Conservation (phyloP, 64 coral and sea anemone species). For the Hydrozoanthus tunicans region DNA sequence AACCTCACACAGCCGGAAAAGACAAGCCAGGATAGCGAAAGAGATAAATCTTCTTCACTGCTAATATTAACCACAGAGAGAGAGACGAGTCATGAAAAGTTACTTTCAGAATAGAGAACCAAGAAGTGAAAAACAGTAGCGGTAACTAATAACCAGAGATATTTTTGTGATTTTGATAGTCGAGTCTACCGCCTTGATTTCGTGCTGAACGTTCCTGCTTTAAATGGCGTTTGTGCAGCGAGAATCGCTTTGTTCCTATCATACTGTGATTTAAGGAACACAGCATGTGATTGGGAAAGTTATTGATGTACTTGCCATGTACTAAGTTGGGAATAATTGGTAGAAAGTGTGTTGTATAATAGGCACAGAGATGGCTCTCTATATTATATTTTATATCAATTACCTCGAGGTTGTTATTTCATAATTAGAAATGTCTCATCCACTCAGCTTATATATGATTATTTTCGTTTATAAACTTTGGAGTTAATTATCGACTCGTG, state of each 20-base stretch:
- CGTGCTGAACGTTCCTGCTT: no score
- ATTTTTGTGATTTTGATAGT: no score
- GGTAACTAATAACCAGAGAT: no score
- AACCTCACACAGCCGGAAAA: constrained; percentile 2
- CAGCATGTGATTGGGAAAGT: not conserved
- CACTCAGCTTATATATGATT: no score
- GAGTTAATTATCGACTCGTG: no score
- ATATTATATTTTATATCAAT: no score
- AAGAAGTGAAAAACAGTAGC: not conserved
- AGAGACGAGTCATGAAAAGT: not conserved
- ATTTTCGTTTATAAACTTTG: no score
- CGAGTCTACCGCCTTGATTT: no score
- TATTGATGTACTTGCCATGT: not conserved
- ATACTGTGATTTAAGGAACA: constrained; percentile 1
- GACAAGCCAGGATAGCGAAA: not conserved
- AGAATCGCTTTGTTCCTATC: not conserved
- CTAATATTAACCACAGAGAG: not conserved
- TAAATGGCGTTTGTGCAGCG: not conserved
- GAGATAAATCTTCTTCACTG: not conserved
- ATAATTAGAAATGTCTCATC: no score
- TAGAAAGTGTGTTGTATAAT: not conserved
- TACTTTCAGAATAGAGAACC: not conserved
- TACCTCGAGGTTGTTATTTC: no score
- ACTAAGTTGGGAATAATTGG: not conserved
- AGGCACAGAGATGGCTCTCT: no score